Base-by-base conservation (phyloP, 1,140 invertebrate genomes). In the Whitmania pigra region DNA sequence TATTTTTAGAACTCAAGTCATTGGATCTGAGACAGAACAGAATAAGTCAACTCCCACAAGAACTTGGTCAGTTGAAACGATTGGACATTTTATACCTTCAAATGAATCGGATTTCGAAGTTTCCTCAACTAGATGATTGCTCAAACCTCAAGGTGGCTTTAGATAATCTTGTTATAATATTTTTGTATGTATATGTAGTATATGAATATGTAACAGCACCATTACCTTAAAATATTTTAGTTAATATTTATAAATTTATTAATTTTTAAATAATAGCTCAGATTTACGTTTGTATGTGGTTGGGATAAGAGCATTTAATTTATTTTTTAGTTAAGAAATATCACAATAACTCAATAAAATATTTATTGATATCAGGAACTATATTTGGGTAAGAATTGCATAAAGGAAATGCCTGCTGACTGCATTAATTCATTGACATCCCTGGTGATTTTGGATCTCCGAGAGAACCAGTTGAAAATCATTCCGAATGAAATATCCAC, bases 11-110 rank as follows among this genome's bases (percentile, higher is more conserved):
- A 77, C 82, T 94, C 27, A 84, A 82, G 74, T 76, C 87, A 54
- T 82, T 94, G 71, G 88, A 94, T 85, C 82, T 92, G 66, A 89
- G 87, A 53, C 84, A 88, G 73, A 94, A 94, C 84, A 83, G 87
- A 72, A 84, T 94, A 53, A 85, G 84, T 72, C 77, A 78, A 36
- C 77, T 94, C 54, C 91, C 91, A 22, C 82, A 87, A 60, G 82
- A 89, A 78, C 76, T 94, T 76, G 89, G 89, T 25, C 87, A 91
- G 79, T 81, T 94, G n/a, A 80, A 86, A 53, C 89, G 90, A 81
- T 83, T 94, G 74, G 88, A 93, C 81, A 85, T 87, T 74, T 79
- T 95, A 0, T 88, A 90, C 80, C 84, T 90, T 17, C 88, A 90
- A 75, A 88, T 91, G 72, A 94, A 94, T 82, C 78, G 81, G 69